Evolutionary conservation across 2,113 vertebrate genomes (phyloP).

Genomic region (Ahaetulla prasina): DNA sequence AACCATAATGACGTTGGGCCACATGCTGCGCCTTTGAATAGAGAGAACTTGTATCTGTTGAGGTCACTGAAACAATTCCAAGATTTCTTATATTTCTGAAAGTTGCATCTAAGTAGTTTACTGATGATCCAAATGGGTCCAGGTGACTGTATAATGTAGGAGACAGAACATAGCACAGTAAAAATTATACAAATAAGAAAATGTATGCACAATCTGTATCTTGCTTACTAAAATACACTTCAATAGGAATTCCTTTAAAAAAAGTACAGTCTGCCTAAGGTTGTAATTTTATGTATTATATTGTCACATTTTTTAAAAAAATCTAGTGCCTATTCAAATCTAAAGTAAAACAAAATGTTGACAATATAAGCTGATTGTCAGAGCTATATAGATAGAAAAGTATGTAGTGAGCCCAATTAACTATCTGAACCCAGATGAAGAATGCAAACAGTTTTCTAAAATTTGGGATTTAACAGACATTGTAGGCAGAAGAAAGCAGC

Average conservation of each 20-base stretch:
- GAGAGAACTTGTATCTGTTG: conserved; percentile 89
- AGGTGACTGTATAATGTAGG: conserved; percentile 77
- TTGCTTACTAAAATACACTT: background rate
- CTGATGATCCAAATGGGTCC: conserved; percentile 90
- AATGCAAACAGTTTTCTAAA: background rate
- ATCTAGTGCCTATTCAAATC: background rate
- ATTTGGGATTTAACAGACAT: background rate
- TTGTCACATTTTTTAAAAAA: background rate
- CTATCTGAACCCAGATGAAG: background rate
- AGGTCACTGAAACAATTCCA: conserved; percentile 91
- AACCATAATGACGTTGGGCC: conserved; percentile 88
- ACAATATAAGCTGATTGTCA: background rate
- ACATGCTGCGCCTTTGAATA: conserved; percentile 91
- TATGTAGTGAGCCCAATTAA: background rate
- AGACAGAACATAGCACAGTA: conserved; percentile 15
- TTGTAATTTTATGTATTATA: background rate
- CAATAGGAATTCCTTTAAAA: background rate
- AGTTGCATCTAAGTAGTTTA: conserved; percentile 94
- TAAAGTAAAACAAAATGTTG: background rate
- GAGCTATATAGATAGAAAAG: background rate
- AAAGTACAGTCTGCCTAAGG: background rate
- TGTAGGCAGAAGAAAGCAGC: background rate
- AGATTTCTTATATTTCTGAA: conserved; percentile 91
- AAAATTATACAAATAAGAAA: background rate
- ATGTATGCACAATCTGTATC: background rate